These are phyloP conservation scores for Corythornis leucogaster DNA, from an alignment of 2,797 vertebrate species.

Conservation along the genomic window DNA sequence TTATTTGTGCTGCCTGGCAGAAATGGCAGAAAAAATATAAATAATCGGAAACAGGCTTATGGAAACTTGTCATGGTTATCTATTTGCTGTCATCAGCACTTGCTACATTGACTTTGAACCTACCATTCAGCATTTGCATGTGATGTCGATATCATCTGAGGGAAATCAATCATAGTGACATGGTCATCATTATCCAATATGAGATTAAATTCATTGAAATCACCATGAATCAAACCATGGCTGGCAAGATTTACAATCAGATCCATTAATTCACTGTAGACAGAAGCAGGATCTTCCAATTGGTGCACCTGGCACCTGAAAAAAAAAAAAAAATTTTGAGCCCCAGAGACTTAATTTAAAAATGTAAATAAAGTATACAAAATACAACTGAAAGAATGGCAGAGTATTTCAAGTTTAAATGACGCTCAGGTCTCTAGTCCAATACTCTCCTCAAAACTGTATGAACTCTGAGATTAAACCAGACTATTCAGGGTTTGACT, in stretches of 20 bases:
- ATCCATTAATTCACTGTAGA: conserved; percentile 97
- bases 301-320: conserved; percentile 89
- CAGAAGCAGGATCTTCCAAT: conserved; percentile 86
- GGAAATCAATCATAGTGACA: conserved; percentile 97
- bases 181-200: conserved; percentile 91
- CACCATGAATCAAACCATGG: conserved; percentile 96
- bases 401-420: neutral
- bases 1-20: neutral
- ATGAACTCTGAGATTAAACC: neutral
- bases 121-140: conserved; percentile 96
- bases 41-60: neutral
- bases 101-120: neutral
- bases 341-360: neutral
- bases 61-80: neutral
- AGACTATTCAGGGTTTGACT: neutral
- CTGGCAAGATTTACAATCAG: conserved; percentile 94
- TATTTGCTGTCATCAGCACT: neutral
- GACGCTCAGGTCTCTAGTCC: neutral
- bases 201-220: conserved; percentile 98
- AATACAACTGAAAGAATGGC: neutral
- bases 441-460: neutral
- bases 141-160: conserved; percentile 97
- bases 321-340: neutral
- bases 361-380: neutral
- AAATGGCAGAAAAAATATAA: neutral